Conservation (phyloP, 23 tunicate genomes). For the Trididemnum miniatum region DNA sequence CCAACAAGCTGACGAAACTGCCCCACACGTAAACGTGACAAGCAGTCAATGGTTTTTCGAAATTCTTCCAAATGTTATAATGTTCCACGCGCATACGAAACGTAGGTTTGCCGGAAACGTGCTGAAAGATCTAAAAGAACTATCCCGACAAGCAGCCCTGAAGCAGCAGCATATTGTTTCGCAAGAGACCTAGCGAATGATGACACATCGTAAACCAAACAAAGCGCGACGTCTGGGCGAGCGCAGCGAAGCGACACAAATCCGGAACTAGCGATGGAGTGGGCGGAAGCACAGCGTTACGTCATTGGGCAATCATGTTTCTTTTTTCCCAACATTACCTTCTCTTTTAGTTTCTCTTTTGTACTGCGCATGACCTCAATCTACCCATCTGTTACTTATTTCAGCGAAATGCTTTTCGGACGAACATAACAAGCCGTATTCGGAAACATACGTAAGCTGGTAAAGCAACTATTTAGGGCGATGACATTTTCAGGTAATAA, state of each 20-base stretch:
- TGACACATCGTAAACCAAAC: neutral
- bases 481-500: too few species aligned
- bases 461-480: neutral
- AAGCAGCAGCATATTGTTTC: neutral
- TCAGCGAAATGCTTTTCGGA: neutral
- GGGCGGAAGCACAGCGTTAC: constrained; percentile 60
- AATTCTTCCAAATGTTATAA: too few species aligned
- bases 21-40: too few species aligned
- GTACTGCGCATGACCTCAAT: neutral
- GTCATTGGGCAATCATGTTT: constrained; percentile 13
- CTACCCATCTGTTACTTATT: neutral
- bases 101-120: neutral
- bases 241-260: constrained; percentile 8
- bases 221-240: constrained; percentile 2
- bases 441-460: neutral
- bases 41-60: too few species aligned
- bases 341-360: neutral
- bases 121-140: neutral
- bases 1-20: too few species aligned
- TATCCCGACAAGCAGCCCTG: neutral
- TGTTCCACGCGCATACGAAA: neutral
- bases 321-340: neutral
- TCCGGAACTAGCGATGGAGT: constrained; percentile 56
- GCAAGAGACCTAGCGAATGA: neutral
- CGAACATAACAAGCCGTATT: neutral